Base-by-base conservation (phyloP, 2,797 vertebrate genomes). In the Acrossocheilus wenchowensis region DNA sequence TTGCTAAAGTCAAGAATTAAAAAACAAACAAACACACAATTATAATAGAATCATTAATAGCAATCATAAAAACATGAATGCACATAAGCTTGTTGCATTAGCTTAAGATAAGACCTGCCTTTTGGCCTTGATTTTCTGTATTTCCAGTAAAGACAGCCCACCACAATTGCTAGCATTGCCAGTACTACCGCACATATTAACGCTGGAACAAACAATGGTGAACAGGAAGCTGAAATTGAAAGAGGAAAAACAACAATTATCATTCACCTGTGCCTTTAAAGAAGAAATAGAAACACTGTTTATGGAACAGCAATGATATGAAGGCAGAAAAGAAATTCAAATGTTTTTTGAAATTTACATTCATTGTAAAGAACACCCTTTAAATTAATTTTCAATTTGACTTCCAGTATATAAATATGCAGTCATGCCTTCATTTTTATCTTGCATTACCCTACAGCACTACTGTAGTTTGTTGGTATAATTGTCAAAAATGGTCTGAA, bases 181-280 rank as follows among this genome's bases (percentile, higher is more conserved):
- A 75, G 8, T 6, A 75, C 26, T 10, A 11, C 73, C 1, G 73
- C 15, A 52, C 0, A 0, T 34, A 19, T 50, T 19, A 75, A 19
- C 11, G 26, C 26, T 14, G 39, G 2, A 34, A 21, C 3, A 30
- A 26, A 0, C 6, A 1, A 8, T 14, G 11, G 0, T 15, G 12
- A 26, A 45, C 0, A 0, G 26, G 0, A 3, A 36, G 0, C 34
- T 50, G 15, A 26, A 34, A 4, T 2, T 5, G 3, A 30, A 15
- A 60, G 0, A n/a, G 8, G 21, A n/a, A 11, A 74, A 74, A 50
- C 14, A 48, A 12, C 5, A 73, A 12, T 14, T 72, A 72, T 9
- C 4, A 72, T 45, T 43, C 0, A 0, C 2, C 34, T 23, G 8
- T 41, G 10, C 23, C 4, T 14, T 5, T 5, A 64, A 64, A 64